Conservation (phyloP, 2,797 vertebrate species). For the Limnodromus scolopaceus region DNA sequence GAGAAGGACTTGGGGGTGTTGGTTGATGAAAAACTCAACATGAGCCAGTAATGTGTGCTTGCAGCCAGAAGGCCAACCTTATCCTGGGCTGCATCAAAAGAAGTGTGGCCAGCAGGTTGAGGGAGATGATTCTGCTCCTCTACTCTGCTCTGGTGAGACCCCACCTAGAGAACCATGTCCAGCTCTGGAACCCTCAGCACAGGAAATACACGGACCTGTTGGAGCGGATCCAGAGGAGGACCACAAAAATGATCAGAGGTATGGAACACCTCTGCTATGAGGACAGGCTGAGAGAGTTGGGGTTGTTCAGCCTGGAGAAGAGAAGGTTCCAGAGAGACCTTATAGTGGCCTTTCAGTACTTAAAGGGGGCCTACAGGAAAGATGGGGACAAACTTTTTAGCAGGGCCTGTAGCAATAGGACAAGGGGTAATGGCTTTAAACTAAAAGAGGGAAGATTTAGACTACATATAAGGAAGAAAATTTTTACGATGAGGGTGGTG, state of each 20-base stretch:
- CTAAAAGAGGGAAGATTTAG: background rate
- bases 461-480: background rate
- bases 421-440: background rate
- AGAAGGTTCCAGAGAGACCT: no score
- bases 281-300: no score
- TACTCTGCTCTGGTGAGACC: background rate
- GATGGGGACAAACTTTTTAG: background rate
- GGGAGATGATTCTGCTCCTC: background rate
- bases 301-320: no score
- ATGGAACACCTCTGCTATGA: no score
- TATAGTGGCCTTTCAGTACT: no score
- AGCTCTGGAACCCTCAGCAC: no score
- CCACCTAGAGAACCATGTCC: no score
- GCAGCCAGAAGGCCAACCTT: background rate
- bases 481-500: background rate
- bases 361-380: background rate
- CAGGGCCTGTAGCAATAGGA: background rate
- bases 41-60: background rate
- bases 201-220: no score
- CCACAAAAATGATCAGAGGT: no score
- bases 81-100: background rate
- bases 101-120: background rate
- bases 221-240: no score
- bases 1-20: background rate
- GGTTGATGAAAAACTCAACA: background rate